Evolutionary conservation across 2,113 vertebrate genomes (phyloP).

Genomic region (Chunga burmeisteri): DNA sequence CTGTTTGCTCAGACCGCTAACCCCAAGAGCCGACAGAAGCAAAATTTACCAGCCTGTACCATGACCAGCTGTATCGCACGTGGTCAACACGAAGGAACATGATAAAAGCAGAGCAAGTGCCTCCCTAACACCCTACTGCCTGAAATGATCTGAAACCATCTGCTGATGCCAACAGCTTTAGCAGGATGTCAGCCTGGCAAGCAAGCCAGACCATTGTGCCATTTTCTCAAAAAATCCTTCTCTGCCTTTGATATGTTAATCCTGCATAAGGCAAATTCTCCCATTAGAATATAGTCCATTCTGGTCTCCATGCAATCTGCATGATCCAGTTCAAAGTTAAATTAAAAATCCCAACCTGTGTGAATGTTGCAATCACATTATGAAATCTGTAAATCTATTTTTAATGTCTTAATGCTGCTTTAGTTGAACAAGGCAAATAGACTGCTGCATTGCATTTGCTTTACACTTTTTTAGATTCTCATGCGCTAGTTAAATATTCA

Average conservation of each 20-base stretch:
- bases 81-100: not conserved
- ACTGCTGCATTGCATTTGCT: slow-evolving; percentile 23
- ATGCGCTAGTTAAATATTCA: slow-evolving; percentile 54
- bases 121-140: not conserved
- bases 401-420: slow-evolving; percentile 50
- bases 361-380: slow-evolving; percentile 60
- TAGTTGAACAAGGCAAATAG: not conserved
- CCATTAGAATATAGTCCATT: slow-evolving; percentile 60
- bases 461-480: slow-evolving; percentile 37
- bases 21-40: not conserved
- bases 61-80: rapidly evolving
- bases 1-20: not conserved
- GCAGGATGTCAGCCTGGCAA: not conserved
- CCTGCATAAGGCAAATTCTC: slow-evolving; percentile 41
- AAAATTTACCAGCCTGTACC: not conserved
- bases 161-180: not conserved
- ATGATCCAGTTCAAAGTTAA: slow-evolving; percentile 63
- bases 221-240: slow-evolving; percentile 27
- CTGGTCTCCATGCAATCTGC: slow-evolving; percentile 44
- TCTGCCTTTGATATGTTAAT: slow-evolving; percentile 59
- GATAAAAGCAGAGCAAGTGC: not conserved
- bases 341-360: slow-evolving; percentile 57
- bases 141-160: not conserved
- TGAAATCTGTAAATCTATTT: slow-evolving; percentile 66
- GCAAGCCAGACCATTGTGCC: slow-evolving; percentile 2